phyloP scores from a whole-genome alignment of 2,888 invertebrate species.

The Melolontha melolontha region DNA sequence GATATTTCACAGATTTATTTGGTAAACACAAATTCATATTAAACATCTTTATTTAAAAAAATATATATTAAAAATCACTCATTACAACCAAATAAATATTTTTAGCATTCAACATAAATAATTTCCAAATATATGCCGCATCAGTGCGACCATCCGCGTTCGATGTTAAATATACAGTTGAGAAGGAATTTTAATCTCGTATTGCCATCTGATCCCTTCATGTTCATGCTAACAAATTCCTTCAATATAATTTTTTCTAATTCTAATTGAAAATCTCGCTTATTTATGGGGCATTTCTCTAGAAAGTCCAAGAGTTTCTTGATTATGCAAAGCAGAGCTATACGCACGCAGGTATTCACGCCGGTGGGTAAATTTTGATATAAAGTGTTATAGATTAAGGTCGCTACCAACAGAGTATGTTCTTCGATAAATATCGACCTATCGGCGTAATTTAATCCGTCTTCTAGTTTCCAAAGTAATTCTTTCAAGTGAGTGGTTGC shows the following conservation, averaged over 20 bases:
- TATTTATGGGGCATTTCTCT: slow-evolving; percentile 39
- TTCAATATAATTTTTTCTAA: slow-evolving; percentile 39
- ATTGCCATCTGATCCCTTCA: slow-evolving; percentile 5
- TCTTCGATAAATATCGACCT: slow-evolving; percentile 59
- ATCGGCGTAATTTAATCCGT: slow-evolving; percentile 56
- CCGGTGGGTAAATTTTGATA: slow-evolving; percentile 29
- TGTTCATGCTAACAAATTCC: slow-evolving; percentile 37
- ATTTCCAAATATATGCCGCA: no score
- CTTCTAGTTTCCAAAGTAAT: slow-evolving; percentile 53
- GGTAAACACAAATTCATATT: slow-evolving; percentile 3
- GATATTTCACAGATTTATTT: neutral
- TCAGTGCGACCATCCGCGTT: slow-evolving; percentile 10
- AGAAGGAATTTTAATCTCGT: slow-evolving; percentile 15
- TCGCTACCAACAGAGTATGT: slow-evolving; percentile 57
- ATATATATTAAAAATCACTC: slow-evolving; percentile 12
- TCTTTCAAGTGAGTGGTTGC: slow-evolving; percentile 27
- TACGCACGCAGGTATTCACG: slow-evolving; percentile 33
- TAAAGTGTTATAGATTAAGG: slow-evolving; percentile 54
- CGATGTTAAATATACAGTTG: slow-evolving; percentile 30
- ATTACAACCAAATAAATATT: slow-evolving; percentile 7
- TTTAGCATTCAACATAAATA: slow-evolving; percentile 4
- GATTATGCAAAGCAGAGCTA: slow-evolving; percentile 39
- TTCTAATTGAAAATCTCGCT: slow-evolving; percentile 33
- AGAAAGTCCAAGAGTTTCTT: slow-evolving; percentile 44
- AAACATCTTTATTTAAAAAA: slow-evolving; percentile 17